Conservation (phyloP, 2,888 invertebrate genomes). For the Octonoba sinensis region DNA sequence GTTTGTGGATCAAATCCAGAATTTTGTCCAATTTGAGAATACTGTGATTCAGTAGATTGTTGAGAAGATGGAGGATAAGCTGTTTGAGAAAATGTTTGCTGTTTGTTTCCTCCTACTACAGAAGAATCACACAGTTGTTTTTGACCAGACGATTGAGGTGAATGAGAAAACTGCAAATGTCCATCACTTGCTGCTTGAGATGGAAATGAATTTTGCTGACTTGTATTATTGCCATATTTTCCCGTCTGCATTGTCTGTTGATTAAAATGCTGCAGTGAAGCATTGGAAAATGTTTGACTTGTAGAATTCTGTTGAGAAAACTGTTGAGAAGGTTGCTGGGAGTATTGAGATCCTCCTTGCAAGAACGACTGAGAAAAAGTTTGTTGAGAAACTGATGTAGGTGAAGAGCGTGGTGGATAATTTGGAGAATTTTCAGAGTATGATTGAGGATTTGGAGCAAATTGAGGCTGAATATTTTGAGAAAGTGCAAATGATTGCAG, state of each 20-base stretch:
- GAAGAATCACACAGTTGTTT: constrained; percentile 38
- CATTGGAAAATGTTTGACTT: too few relatives aligned
- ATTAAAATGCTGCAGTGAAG: neutral
- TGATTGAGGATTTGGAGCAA: constrained; percentile 22
- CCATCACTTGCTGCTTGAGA: constrained; percentile 5
- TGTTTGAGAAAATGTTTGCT: constrained; percentile 19
- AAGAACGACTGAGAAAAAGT: constrained; percentile 25
- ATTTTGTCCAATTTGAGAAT: constrained; percentile 9
- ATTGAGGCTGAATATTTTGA: constrained; percentile 22
- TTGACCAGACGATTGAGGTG: constrained; percentile 21
- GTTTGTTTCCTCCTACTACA: constrained; percentile 21
- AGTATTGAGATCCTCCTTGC: constrained; percentile 12
- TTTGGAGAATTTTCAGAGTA: constrained; percentile 20
- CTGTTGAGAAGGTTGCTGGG: constrained; percentile 10
- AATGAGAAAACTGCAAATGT: constrained; percentile 27
- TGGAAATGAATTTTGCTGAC: constrained; percentile 27
- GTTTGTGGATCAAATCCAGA: constrained; percentile 12
- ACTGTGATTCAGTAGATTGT: constrained; percentile 31
- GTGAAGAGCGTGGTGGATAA: constrained; percentile 28
- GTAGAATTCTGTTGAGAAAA: neutral
- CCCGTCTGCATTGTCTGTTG: neutral
- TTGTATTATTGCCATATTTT: constrained; percentile 40
- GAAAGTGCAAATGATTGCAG: constrained; percentile 16
- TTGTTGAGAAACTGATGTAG: constrained; percentile 12
- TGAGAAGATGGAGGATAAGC: constrained; percentile 28